Percentiles rank a stretch among this genome's conserved stretches.
Conservation (phyloP, 2,888 invertebrate genomes). For the Tetranychus piercei region DNA sequence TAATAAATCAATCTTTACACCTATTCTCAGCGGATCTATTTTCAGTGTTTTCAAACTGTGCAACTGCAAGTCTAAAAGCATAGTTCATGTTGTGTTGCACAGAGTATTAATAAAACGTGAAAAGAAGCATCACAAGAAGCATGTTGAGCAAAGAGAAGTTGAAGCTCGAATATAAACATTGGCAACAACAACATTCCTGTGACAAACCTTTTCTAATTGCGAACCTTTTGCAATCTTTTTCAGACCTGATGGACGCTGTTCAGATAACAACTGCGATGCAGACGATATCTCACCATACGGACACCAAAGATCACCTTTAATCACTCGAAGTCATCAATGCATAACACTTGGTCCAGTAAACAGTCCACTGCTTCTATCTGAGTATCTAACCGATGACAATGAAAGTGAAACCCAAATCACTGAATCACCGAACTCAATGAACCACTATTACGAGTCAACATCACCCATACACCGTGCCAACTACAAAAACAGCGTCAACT, state of each 20-base stretch:
- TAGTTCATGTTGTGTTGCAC: too few relatives aligned
- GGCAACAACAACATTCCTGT: background rate
- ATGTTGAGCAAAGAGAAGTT: too few relatives aligned
- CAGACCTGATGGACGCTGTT: slow-evolving; percentile 12
- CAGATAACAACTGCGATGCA: slow-evolving; percentile 3
- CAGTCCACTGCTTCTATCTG: slow-evolving; percentile 8
- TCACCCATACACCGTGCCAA: background rate
- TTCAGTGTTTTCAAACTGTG: too few relatives aligned
- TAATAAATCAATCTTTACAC: too few relatives aligned
- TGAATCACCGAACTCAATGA: background rate
- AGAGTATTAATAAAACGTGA: too few relatives aligned
- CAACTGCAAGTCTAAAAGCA: too few relatives aligned
- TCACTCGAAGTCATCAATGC: background rate
- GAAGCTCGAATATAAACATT: background rate
- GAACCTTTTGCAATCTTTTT: background rate
- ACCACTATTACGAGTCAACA: slow-evolving; percentile 2
- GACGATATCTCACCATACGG: background rate
- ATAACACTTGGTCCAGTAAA: background rate
- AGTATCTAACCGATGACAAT: slow-evolving; percentile 12
- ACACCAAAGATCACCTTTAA: slow-evolving; percentile 4
- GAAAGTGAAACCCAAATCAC: background rate
- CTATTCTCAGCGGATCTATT: too few relatives aligned
- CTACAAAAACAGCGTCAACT: background rate
- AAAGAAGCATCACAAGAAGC: too few relatives aligned
- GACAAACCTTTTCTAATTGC: background rate